Evolutionary conservation across 2,888 invertebrate genomes (phyloP).

Genomic region (Polietes domitor): DNA sequence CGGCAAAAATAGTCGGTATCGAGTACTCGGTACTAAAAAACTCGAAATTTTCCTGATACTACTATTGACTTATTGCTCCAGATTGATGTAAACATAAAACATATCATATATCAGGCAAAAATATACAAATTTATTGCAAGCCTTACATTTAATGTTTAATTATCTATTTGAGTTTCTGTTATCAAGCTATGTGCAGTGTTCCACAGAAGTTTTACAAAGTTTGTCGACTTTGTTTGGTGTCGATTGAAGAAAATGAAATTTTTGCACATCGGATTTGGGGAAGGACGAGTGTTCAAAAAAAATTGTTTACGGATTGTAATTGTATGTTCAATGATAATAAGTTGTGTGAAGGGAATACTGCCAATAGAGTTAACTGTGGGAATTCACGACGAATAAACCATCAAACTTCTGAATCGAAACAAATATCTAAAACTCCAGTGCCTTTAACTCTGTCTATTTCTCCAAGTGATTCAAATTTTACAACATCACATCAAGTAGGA

Average conservation of each 20-base stretch:
- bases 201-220: conserved; percentile 96
- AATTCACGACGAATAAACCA: background rate
- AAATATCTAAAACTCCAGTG: background rate
- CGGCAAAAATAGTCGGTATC: no score
- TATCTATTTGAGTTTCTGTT: background rate
- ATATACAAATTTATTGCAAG: background rate
- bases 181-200: conserved; percentile 92
- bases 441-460: background rate
- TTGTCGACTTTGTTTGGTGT: conserved; percentile 95
- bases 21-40: no score
- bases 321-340: conserved; percentile 46
- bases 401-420: background rate
- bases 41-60: no score
- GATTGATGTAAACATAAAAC: conserved; percentile 26
- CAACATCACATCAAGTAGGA: background rate
- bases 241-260: conserved; percentile 88
- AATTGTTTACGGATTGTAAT: conserved; percentile 42
- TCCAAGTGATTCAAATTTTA: background rate
- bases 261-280: conserved; percentile 83
- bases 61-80: background rate
- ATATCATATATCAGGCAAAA: background rate
- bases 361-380: background rate
- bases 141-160: background rate
- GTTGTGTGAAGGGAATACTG: background rate
- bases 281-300: conserved; percentile 62